These are phyloP conservation scores for Periphyllus acericola DNA, from an alignment of 2,888 invertebrate species.

Conservation along the genomic window DNA sequence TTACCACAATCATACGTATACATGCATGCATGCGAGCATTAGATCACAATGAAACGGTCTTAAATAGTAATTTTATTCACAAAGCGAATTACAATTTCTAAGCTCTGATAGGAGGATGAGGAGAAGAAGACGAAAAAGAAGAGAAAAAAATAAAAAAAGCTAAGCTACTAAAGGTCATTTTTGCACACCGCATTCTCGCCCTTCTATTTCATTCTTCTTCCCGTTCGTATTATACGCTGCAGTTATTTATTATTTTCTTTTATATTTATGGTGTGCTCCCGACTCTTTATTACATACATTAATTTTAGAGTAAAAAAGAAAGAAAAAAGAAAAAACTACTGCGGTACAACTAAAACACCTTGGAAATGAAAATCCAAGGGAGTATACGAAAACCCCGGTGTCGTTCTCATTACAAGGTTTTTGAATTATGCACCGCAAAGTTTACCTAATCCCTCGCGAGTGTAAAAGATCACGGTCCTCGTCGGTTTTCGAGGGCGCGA, in stretches of 20 bases:
- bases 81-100: constrained; percentile 14
- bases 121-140: neutral
- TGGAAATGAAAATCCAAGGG: constrained; percentile 45
- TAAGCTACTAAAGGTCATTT: constrained; percentile 34
- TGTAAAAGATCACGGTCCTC: constrained; percentile 57
- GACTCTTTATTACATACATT: constrained; percentile 58
- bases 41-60: neutral
- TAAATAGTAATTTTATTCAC: neutral
- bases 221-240: neutral
- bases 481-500: constrained; percentile 35
- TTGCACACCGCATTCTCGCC: constrained; percentile 8
- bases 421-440: constrained; percentile 61
- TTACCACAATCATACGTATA: neutral
- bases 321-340: constrained; percentile 6
- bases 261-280: constrained; percentile 45
- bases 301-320: constrained; percentile 26
- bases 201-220: constrained; percentile 11
- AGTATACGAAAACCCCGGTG: constrained; percentile 38
- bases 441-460: constrained; percentile 59
- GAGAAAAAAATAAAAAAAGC: constrained; percentile 19
- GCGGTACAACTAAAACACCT: constrained; percentile 24
- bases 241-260: constrained; percentile 57
- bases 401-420: constrained; percentile 60
- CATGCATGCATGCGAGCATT: neutral
- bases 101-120: neutral